Evolutionary conservation across 2,888 invertebrate genomes (phyloP).

Genomic region (Drosophila kokeensis): DNA sequence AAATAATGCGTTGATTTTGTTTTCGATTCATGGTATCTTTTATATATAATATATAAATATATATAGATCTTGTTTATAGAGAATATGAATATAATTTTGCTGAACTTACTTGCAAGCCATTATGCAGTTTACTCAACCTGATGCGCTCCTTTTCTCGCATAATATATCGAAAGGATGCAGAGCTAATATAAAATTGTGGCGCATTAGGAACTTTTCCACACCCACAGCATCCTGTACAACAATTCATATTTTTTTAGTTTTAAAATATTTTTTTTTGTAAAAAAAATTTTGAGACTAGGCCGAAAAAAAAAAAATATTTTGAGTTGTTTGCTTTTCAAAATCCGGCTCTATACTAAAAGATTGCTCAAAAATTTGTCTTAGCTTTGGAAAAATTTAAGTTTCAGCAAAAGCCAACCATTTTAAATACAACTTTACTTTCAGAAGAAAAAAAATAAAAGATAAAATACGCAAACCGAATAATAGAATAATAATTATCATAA

Average conservation of each 20-base stretch:
- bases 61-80: not conserved
- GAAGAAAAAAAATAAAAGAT: not conserved
- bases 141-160: not conserved
- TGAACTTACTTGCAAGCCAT: constrained; percentile 14
- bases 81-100: not conserved
- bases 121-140: not conserved
- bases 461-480: not conserved
- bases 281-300: not conserved
- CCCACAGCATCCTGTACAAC: not conserved
- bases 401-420: no score
- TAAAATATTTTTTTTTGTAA: not conserved
- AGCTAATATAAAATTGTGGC: constrained; percentile 9
- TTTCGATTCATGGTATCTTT: not conserved
- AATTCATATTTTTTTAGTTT: not conserved
- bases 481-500: not conserved
- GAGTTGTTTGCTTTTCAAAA: not conserved
- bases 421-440: not conserved
- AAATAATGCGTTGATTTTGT: not conserved
- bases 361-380: not conserved
- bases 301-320: not conserved
- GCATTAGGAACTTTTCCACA: constrained; percentile 1
- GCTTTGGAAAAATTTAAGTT: not conserved
- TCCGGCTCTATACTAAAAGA: not conserved
- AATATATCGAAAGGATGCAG: not conserved
- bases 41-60: not conserved